These are phyloP conservation scores for Nomada ruficornis DNA, from an alignment of 2,888 invertebrate species.

Conservation along the genomic window DNA sequence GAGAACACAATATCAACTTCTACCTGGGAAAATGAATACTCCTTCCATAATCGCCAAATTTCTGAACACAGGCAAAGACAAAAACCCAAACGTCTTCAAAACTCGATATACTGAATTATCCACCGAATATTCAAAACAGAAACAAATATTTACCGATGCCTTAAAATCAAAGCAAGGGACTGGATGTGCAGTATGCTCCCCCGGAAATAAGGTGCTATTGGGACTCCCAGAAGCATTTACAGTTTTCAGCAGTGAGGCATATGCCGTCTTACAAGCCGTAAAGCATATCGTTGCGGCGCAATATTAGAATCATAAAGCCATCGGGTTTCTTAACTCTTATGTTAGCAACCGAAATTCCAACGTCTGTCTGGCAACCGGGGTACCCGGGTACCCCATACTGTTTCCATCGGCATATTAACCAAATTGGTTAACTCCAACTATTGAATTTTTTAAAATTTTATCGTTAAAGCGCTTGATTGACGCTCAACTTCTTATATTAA, in stretches of 20 bases:
- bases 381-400: too few species aligned
- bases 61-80: background rate
- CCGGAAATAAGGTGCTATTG: background rate
- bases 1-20: background rate
- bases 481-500: too few species aligned
- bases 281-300: background rate
- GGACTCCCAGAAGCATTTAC: background rate
- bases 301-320: too few species aligned
- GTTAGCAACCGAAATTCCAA: too few species aligned
- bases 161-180: slow-evolving; percentile 5
- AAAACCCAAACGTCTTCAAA: background rate
- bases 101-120: background rate
- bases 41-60: background rate
- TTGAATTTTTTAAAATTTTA: too few species aligned
- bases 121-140: too few species aligned
- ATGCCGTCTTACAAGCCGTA: background rate
- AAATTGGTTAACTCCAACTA: too few species aligned
- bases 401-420: too few species aligned
- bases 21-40: background rate
- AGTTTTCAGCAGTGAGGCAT: slow-evolving; percentile 7
- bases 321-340: too few species aligned
- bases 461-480: too few species aligned
- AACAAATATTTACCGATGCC: background rate
- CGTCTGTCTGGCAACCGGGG: too few species aligned
- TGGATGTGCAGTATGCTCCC: slow-evolving; percentile 2